Conservation (phyloP, 2,888 invertebrate genomes). For the Lobophora halterata region DNA sequence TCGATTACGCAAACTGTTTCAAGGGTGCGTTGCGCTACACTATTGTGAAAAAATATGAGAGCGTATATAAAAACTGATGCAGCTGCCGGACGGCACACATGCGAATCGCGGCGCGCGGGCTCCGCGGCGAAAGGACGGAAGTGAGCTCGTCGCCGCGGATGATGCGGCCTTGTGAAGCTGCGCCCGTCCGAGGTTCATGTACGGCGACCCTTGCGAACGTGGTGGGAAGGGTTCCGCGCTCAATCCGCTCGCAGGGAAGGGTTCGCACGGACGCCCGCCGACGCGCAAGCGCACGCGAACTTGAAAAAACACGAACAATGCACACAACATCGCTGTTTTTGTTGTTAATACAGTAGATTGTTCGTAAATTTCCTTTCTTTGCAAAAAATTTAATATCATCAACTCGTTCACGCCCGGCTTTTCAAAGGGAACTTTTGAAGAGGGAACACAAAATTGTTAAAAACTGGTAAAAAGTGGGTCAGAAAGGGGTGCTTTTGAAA, state of each 20-base stretch:
- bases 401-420: constrained; percentile 81
- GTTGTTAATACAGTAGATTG: constrained; percentile 79
- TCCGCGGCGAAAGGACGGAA: constrained; percentile 48
- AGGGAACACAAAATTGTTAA: constrained; percentile 74
- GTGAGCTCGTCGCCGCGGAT: constrained; percentile 34
- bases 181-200: constrained; percentile 36
- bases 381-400: constrained; percentile 79
- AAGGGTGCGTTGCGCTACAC: constrained; percentile 73
- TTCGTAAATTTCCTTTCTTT: constrained; percentile 76
- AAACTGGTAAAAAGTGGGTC: constrained; percentile 80
- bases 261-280: constrained; percentile 76
- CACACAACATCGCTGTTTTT: constrained; percentile 74
- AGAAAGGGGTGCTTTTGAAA: constrained; percentile 79
- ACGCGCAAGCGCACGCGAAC: constrained; percentile 80
- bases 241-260: constrained; percentile 67
- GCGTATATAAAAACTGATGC: constrained; percentile 78
- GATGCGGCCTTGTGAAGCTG: constrained; percentile 43
- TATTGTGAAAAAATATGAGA: constrained; percentile 79
- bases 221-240: constrained; percentile 69
- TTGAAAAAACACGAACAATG: constrained; percentile 73
- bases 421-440: constrained; percentile 75
- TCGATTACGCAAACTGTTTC: constrained; percentile 82
- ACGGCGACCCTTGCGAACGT: constrained; percentile 60
- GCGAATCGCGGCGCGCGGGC: constrained; percentile 69
- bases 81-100: constrained; percentile 78